Evolutionary conservation across 2,888 invertebrate genomes (phyloP).

Genomic region (Chrysotoxum bicinctum): DNA sequence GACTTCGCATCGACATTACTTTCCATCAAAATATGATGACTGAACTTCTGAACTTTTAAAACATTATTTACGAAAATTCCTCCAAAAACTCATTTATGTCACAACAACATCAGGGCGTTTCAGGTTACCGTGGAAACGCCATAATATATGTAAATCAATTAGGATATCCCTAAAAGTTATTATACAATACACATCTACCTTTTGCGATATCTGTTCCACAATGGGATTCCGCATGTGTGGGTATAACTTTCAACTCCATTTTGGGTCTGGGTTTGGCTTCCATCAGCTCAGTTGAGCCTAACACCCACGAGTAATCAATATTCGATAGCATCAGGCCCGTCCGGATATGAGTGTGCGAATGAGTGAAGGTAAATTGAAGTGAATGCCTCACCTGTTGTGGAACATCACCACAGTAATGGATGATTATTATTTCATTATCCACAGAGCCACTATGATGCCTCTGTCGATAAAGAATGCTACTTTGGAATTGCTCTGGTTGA

Average conservation of each 20-base stretch:
- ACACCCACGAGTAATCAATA: constrained; percentile 30
- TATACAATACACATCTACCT: neutral
- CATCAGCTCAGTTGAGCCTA: neutral
- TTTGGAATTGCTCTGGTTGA: constrained; percentile 25
- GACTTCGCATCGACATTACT: too few relatives aligned
- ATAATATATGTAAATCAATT: too few relatives aligned
- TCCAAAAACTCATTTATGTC: too few relatives aligned
- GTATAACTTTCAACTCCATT: neutral
- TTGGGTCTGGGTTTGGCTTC: neutral
- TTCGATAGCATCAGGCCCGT: constrained; percentile 16
- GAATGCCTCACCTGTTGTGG: constrained; percentile 56
- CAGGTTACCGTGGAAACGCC: too few relatives aligned
- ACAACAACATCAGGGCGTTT: too few relatives aligned
- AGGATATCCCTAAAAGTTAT: too few relatives aligned
- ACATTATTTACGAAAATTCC: too few relatives aligned
- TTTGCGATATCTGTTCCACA: neutral
- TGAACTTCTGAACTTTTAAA: too few relatives aligned
- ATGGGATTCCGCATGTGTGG: neutral
- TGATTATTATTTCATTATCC: constrained; percentile 59
- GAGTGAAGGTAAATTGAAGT: constrained; percentile 7
- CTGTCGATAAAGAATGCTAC: constrained; percentile 52
- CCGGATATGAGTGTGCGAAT: neutral
- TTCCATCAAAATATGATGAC: too few relatives aligned
- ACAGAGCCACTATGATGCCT: constrained; percentile 45
- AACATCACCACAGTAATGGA: constrained; percentile 64